Evolutionary conservation across 1,140 invertebrate genomes (phyloP).

Genomic region (Drosophila pachea): DNA sequence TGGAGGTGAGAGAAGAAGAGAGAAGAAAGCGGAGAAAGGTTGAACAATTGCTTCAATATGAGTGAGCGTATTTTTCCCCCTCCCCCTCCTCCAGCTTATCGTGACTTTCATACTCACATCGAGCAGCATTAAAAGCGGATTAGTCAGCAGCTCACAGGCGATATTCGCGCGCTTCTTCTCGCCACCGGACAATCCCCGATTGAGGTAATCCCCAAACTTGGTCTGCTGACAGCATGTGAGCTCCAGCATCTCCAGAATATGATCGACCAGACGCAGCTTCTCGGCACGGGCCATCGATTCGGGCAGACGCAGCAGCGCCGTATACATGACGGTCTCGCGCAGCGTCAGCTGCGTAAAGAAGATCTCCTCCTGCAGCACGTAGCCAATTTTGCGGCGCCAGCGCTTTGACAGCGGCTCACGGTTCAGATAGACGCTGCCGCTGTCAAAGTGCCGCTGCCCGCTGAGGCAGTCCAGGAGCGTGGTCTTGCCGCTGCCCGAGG

Average conservation of each 20-base stretch:
- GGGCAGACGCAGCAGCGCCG: conserved; percentile 86
- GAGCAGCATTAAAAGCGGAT: conserved; percentile 90
- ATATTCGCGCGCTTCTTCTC: conserved; percentile 93
- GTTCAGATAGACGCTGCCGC: conserved; percentile 87
- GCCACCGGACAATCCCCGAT: conserved; percentile 89
- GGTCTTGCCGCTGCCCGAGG: conserved; percentile 90
- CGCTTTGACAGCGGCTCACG: conserved; percentile 87
- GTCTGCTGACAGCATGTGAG: conserved; percentile 88
- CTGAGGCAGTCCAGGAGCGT: conserved; percentile 88
- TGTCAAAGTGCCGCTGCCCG: conserved; percentile 84
- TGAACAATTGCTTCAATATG: no score
- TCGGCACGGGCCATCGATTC: conserved; percentile 86
- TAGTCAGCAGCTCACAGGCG: conserved; percentile 91
- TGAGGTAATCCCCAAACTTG: conserved; percentile 89
- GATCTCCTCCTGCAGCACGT: conserved; percentile 91
- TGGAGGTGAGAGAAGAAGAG: neutral
- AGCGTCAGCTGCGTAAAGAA: conserved; percentile 91
- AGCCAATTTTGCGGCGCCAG: conserved; percentile 88
- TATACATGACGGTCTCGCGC: conserved; percentile 88
- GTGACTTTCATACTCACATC: conserved; percentile 84
- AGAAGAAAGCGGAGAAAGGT: no score
- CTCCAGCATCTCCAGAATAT: conserved; percentile 89
- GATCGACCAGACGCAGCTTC: conserved; percentile 89
- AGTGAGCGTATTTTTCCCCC: no score
- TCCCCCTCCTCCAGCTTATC: no score